Base-by-base conservation (phyloP, 64 coral and sea anemone genomes). In the Platygyra sinensis region DNA sequence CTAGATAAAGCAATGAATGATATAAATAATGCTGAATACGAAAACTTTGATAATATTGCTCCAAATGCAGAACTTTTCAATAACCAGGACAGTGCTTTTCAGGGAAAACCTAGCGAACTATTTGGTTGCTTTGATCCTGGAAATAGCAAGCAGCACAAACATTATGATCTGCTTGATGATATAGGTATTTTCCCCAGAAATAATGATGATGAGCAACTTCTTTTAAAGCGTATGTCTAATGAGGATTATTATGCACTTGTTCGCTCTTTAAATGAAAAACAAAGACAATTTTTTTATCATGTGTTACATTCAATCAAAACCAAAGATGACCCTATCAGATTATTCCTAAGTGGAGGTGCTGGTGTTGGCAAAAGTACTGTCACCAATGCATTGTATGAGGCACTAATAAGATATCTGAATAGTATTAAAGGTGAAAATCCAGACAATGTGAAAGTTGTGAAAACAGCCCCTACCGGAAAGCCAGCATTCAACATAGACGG, bases 101-200 rank as follows among this genome's bases (percentile, higher is more conserved):
- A 72, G 17, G 10, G 52, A n/a, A 87, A 87, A 75, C 65, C 86
- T 14, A 87, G 86, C 60, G 72, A 87, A 73, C 17, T 46, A 24
- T 74, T 73, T 72, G 67, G 86, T 30, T 87, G 86, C 72, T 88
- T 88, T 88, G 86, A 88, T 27, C 86, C 86, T 29, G 86, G 73
- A 15, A 88, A 88, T 60, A 76, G 25, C 31, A 88, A 77, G 52
- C 46, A 75, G 29, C 86, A 88, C 13, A 88, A 0, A 5, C 71
- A 87, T 28, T 88, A 88, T 88, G 86, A 88, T 33, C 77, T 88
- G 72, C 86, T 77, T 76, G 86, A 88, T 60, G 86, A 77, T 46
- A 88, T 88, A 31, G 72, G 86, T 29, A 88, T 77, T 75, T 88
- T 88, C 32, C 86, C 49, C 19, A 76, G 86, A 88, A 32, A 27